phyloP scores from a whole-genome alignment of 2,797 vertebrate genomes.

The Helicolenus hilgendorfi region DNA sequence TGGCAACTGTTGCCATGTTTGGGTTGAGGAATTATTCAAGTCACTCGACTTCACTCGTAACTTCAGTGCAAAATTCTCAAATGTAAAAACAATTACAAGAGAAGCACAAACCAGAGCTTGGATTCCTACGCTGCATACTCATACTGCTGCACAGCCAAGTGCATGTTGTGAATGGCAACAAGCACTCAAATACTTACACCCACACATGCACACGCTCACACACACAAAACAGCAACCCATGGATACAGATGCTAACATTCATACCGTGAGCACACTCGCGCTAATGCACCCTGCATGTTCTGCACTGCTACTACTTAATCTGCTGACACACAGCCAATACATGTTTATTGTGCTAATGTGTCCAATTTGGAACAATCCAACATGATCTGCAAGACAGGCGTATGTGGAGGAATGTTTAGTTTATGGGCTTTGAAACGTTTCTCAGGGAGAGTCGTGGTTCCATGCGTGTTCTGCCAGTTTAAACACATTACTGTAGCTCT shows the following conservation, averaged over 20 bases:
- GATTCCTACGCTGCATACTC: constrained; percentile 6
- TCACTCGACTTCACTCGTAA: background rate
- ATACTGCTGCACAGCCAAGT: constrained; percentile 27
- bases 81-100: constrained; percentile 13
- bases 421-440: constrained; percentile 61
- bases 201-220: background rate
- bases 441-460: constrained; percentile 44
- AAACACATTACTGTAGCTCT: constrained; percentile 85
- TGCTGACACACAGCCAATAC: constrained; percentile 9
- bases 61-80: background rate
- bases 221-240: background rate
- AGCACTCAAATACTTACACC: background rate
- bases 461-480: constrained; percentile 76
- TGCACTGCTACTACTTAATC: constrained; percentile 14
- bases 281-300: background rate
- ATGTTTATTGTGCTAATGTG: constrained; percentile 64
- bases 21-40: background rate
- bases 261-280: background rate
- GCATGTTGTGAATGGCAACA: constrained; percentile 10
- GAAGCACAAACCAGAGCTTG: background rate
- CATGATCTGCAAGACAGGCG: constrained; percentile 51
- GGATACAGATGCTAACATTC: background rate
- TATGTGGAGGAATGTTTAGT: constrained; percentile 62
- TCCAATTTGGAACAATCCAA: constrained; percentile 62
- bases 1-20: background rate